These are phyloP conservation scores for Phataginus tricuspis DNA, from an alignment of 2,797 vertebrate species.

Conservation along the genomic window DNA sequence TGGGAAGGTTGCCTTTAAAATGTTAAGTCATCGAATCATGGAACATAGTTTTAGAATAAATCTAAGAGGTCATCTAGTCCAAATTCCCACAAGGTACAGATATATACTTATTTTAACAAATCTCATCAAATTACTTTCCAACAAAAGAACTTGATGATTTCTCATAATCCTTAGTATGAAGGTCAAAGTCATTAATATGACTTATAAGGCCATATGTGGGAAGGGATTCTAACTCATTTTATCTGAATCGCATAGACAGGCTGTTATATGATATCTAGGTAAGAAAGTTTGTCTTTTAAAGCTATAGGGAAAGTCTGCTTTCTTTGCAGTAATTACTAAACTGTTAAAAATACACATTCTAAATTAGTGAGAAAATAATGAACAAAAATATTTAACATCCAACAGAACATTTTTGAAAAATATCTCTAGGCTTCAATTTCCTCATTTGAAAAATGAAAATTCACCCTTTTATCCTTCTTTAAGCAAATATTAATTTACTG, in stretches of 20 bases:
- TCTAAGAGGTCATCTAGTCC: background rate
- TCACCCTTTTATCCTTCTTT: background rate
- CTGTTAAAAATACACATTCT: background rate
- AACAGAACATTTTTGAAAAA: background rate
- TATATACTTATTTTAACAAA: background rate
- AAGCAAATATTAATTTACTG: background rate
- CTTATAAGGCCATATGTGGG: background rate
- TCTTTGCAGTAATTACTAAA: background rate
- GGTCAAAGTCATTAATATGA: background rate
- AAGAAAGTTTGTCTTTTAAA: background rate
- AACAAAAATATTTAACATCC: background rate
- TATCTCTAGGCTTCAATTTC: background rate
- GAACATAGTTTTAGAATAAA: background rate
- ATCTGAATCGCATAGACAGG: background rate
- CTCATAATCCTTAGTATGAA: background rate
- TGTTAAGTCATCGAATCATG: background rate
- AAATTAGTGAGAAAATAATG: background rate
- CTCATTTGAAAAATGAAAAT: background rate
- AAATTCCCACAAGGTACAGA: background rate
- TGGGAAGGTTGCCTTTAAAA: background rate
- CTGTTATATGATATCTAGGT: background rate
- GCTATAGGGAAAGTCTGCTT: background rate
- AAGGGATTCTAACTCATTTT: background rate
- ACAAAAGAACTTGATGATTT: background rate
- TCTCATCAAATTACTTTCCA: background rate